Evolutionary conservation across 2,113 vertebrate genomes (phyloP).

Genomic region (Atherinomorus stipes): DNA sequence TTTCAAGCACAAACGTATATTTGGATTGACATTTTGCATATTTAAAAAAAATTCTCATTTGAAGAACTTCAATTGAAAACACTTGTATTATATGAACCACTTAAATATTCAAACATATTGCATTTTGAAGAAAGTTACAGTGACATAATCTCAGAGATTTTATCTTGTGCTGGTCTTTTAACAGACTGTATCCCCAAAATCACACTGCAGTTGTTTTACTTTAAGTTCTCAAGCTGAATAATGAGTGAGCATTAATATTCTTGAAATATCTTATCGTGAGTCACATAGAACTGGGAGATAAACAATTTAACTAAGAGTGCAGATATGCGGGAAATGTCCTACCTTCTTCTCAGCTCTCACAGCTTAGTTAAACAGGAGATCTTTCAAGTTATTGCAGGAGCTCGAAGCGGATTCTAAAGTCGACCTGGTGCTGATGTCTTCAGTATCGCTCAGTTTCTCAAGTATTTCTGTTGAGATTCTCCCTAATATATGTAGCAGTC

Average conservation of each 20-base stretch:
- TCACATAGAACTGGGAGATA: neutral
- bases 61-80: neutral
- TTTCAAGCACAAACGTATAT: too few relatives aligned
- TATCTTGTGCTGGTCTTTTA: neutral
- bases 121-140: neutral
- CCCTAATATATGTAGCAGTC: slow-evolving; percentile 57
- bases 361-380: slow-evolving; percentile 16
- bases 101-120: neutral
- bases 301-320: neutral
- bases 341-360: slow-evolving; percentile 44
- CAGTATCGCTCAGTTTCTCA: neutral
- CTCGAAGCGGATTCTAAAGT: slow-evolving; percentile 10
- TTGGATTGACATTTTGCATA: neutral
- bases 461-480: slow-evolving; percentile 14
- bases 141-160: neutral
- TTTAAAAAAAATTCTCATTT: neutral
- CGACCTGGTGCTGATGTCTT: neutral
- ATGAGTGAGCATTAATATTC: neutral
- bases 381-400: neutral
- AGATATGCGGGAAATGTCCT: neutral
- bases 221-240: too few relatives aligned
- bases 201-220: too few relatives aligned
- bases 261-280: neutral
- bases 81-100: neutral
- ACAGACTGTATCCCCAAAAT: neutral